Conservation (phyloP, 2,113 vertebrate genomes). For the Urocynchramus pylzowi region DNA sequence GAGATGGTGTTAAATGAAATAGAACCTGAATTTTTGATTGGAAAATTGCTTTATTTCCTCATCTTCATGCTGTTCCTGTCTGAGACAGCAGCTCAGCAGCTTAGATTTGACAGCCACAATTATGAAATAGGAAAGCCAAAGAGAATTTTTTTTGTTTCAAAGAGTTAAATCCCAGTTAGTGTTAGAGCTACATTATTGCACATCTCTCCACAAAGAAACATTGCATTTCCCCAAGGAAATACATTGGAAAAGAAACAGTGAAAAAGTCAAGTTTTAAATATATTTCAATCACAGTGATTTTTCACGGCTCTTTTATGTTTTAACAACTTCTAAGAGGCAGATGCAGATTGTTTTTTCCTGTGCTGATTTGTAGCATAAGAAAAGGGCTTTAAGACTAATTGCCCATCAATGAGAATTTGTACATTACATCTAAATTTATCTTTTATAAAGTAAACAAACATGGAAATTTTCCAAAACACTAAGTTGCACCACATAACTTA, state of each 20-base stretch:
- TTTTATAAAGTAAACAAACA: background rate
- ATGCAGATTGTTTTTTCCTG: background rate
- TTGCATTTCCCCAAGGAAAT: conserved; percentile 25
- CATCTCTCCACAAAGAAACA: background rate
- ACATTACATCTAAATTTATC: background rate
- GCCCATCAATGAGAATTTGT: background rate
- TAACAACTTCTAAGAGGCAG: background rate
- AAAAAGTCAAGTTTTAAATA: conserved; percentile 58
- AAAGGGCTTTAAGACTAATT: background rate
- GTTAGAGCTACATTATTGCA: background rate
- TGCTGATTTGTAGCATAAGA: background rate
- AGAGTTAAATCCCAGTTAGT: background rate
- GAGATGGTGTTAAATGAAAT: background rate
- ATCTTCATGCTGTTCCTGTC: background rate
- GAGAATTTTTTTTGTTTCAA: conserved; percentile 24
- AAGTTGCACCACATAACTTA: background rate
- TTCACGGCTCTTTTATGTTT: background rate
- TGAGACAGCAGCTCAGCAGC: background rate
- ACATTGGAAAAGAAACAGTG: conserved; percentile 48
- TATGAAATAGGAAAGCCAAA: background rate
- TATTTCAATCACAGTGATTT: conserved; percentile 35
- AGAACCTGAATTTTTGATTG: background rate
- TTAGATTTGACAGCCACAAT: conserved; percentile 1
- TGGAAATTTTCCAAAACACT: background rate
- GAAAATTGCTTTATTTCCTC: background rate